phyloP scores from a whole-genome alignment of 2,797 vertebrate species.

The Pristis pectinata region DNA sequence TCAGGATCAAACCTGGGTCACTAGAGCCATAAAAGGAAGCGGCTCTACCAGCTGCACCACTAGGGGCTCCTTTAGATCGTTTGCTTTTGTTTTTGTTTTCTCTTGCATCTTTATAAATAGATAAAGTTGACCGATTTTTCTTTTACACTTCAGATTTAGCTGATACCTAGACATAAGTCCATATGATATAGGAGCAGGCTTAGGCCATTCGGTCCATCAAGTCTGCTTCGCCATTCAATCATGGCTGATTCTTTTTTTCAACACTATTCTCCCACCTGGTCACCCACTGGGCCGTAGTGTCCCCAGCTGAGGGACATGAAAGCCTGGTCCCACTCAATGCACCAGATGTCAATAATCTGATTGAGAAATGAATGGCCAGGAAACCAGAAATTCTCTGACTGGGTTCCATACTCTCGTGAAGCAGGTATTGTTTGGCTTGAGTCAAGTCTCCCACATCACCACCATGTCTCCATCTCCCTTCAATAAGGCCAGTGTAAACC shows the following conservation, averaged over 20 bases:
- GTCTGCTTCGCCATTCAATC: no score
- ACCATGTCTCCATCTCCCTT: no score
- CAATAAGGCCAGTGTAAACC: not conserved
- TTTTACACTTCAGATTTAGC: not conserved
- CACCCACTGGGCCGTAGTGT: not conserved
- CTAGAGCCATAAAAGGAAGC: no score
- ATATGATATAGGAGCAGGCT: no score
- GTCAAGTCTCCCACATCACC: not conserved
- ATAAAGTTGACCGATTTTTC: not conserved
- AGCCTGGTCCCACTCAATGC: no score
- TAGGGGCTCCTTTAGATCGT: no score
- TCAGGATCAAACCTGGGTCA: no score
- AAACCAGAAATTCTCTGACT: not conserved
- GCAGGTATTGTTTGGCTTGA: not conserved
- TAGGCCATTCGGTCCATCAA: no score
- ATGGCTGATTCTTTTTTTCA: no score
- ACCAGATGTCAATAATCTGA: not conserved
- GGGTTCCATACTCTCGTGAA: not conserved
- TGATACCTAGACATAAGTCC: not conserved
- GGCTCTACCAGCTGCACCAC: no score
- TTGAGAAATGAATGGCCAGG: not conserved
- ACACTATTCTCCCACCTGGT: no score
- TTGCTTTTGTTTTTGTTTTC: no score
- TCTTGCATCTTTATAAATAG: not conserved
- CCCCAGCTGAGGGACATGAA: not conserved